Evolutionary conservation across 2,113 vertebrate genomes (phyloP).

Genomic region (Bucco capensis): DNA sequence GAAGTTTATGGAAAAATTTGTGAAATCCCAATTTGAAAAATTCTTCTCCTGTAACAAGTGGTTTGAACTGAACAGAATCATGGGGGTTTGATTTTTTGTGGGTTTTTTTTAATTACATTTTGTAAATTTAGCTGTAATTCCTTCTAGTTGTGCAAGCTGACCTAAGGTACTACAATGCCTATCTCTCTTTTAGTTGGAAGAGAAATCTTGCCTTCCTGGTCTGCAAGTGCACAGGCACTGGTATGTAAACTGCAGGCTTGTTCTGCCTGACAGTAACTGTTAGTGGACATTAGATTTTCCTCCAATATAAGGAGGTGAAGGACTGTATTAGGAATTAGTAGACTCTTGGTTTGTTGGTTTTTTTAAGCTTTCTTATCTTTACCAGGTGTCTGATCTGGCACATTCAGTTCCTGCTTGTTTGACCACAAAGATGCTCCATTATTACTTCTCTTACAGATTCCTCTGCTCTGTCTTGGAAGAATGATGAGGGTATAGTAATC

Average conservation of each 20-base stretch:
- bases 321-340: neutral
- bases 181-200: neutral
- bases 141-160: neutral
- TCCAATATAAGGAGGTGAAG: neutral
- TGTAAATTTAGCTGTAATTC: neutral
- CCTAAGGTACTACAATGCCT: neutral
- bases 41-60: neutral
- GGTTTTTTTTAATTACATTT: neutral
- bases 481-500: conserved; percentile 65
- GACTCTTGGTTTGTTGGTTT: neutral
- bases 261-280: neutral
- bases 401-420: neutral
- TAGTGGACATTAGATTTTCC: neutral
- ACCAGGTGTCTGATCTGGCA: neutral
- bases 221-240: neutral
- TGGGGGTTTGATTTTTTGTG: neutral
- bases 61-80: neutral
- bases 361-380: neutral
- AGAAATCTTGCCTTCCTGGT: neutral
- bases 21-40: neutral
- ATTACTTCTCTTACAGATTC: conserved; percentile 32
- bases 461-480: conserved; percentile 30
- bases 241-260: neutral
- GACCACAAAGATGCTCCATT: neutral
- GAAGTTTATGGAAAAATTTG: accelerated